These are phyloP conservation scores for Ammodytes marinus DNA, from an alignment of 2,113 vertebrate genomes.

Conservation along the genomic window DNA sequence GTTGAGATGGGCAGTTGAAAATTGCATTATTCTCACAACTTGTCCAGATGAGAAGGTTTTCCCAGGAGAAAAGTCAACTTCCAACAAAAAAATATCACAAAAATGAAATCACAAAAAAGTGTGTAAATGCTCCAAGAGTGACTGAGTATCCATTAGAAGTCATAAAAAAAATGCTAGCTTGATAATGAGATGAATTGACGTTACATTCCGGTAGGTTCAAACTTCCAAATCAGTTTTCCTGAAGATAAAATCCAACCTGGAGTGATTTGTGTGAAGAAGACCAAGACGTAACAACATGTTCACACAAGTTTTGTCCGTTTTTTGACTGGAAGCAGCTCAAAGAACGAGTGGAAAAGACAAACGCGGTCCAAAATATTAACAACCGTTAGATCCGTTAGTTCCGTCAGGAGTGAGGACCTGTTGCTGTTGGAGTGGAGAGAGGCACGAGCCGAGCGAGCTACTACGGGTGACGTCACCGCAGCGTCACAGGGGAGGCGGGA, in stretches of 20 bases:
- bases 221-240: constrained; percentile 18
- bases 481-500: constrained; percentile 42
- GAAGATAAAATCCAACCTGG: constrained; percentile 23
- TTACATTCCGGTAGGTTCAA: constrained; percentile 18
- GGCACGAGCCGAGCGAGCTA: constrained; percentile 3
- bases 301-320: neutral
- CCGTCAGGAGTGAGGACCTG: constrained; percentile 13
- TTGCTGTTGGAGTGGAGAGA: neutral
- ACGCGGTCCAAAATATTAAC: constrained; percentile 11
- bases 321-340: neutral
- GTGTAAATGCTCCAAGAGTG: neutral
- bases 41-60: neutral
- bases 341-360: too few species aligned
- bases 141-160: neutral
- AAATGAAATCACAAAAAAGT: neutral
- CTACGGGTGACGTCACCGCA: constrained; percentile 36
- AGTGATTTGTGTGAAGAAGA: neutral
- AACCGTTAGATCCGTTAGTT: neutral
- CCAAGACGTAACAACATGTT: too few species aligned
- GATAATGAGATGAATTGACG: neutral
- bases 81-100: neutral
- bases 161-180: neutral
- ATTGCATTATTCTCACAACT: constrained; percentile 9
- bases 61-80: neutral
- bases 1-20: neutral